Evolutionary conservation across 2,113 vertebrate genomes (phyloP).

Genomic region (Rhinichthys klamathensis): DNA sequence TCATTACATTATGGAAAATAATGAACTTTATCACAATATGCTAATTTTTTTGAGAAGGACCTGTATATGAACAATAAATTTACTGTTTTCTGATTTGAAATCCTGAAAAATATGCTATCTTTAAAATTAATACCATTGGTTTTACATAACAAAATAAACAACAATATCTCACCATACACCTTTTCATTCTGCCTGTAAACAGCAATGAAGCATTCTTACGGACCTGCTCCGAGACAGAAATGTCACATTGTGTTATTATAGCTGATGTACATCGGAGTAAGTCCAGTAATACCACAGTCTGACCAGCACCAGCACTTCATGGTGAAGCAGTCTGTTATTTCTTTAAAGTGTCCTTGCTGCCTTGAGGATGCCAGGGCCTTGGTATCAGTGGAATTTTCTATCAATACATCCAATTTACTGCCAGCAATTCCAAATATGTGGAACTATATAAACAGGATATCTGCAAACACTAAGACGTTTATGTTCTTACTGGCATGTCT

Average conservation of each 20-base stretch:
- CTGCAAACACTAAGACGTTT: not conserved
- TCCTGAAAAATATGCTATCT: not conserved
- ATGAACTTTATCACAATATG: too few species aligned
- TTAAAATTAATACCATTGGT: not conserved
- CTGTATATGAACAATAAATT: too few species aligned
- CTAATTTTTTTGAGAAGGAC: too few species aligned
- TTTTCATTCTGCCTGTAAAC: conserved; percentile 1
- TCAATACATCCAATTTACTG: conserved; percentile 1
- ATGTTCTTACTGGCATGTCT: not conserved
- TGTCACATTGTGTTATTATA: conserved; percentile 59
- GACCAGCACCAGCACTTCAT: conserved; percentile 40
- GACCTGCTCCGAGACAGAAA: conserved; percentile 53
- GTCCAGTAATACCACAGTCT: conserved; percentile 34
- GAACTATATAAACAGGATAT: not conserved
- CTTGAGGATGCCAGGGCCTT: not conserved
- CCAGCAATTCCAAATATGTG: conserved; percentile 8
- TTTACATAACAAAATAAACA: not conserved
- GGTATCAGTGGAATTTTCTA: conserved; percentile 13
- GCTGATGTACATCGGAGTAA: conserved; percentile 38
- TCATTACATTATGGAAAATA: too few species aligned
- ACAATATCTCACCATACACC: not conserved
- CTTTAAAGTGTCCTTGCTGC: conserved; percentile 2
- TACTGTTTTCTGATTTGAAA: not conserved
- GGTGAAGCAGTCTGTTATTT: conserved; percentile 50
- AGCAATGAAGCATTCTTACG: conserved; percentile 40